These are phyloP conservation scores for Agonopterix heracliana DNA, from an alignment of 2,888 invertebrate genomes.

Conservation along the genomic window DNA sequence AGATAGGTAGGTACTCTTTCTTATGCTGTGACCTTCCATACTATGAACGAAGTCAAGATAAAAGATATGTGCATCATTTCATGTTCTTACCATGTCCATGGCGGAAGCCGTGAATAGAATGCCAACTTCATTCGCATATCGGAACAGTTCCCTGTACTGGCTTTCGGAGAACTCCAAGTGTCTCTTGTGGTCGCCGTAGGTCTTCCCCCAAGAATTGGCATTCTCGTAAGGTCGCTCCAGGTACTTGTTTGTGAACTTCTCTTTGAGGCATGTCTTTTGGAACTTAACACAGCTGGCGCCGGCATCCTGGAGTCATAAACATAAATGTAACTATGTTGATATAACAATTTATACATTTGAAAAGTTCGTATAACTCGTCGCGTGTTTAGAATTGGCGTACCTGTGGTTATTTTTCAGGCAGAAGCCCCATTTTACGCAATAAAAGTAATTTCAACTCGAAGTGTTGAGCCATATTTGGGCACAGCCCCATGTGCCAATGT, in stretches of 20 bases:
- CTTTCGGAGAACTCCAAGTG: constrained; percentile 82
- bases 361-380: no score
- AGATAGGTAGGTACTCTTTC: no score
- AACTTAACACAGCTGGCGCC: constrained; percentile 91
- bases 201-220: constrained; percentile 84
- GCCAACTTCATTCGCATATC: constrained; percentile 77
- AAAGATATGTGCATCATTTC: neutral
- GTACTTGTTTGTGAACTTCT: constrained; percentile 83
- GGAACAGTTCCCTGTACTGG: constrained; percentile 79
- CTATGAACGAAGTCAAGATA: no score
- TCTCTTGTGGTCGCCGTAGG: constrained; percentile 87
- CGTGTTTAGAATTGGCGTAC: no score
- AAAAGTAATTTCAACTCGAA: no score
- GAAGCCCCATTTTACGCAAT: no score
- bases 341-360: no score
- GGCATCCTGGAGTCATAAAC: constrained; percentile 69
- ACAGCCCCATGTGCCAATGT: no score
- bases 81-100: constrained; percentile 81
- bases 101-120: constrained; percentile 87
- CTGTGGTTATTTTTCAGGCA: no score
- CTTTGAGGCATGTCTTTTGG: constrained; percentile 83
- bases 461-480: no score
- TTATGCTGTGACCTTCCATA: no score
- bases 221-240: constrained; percentile 78
- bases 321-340: no score